Conservation (phyloP, 2,888 invertebrate species). For the Megalurothrips usitatus region DNA sequence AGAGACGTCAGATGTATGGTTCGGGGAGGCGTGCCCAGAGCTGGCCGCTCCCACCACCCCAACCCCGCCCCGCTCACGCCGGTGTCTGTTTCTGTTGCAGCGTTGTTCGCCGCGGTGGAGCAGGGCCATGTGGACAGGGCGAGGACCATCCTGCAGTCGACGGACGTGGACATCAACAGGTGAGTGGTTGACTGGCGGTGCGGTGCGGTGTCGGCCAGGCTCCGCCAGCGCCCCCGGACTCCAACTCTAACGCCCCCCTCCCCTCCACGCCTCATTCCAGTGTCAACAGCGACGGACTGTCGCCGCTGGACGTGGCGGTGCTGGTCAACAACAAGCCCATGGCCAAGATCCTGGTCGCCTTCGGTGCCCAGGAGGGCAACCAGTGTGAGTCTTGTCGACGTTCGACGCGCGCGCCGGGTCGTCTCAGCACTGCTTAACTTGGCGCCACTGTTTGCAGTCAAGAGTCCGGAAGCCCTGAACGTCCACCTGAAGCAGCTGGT, state of each 20-base stretch:
- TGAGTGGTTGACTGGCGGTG: too few species aligned
- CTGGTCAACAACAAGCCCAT: conserved; percentile 83
- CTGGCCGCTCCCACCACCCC: too few species aligned
- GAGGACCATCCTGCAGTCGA: conserved; percentile 83
- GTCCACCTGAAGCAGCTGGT: conserved; percentile 70
- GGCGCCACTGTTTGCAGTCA: conserved; percentile 50
- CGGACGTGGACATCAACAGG: conserved; percentile 93
- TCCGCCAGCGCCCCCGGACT: too few species aligned
- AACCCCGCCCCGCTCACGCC: neutral
- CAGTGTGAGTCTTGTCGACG: conserved; percentile 62
- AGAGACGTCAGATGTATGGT: too few species aligned
- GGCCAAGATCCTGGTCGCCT: conserved; percentile 83
- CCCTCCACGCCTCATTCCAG: conserved; percentile 51
- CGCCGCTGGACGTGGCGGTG: conserved; percentile 88
- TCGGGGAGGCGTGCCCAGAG: too few species aligned
- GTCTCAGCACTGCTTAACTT: neutral
- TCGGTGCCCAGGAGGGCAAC: conserved; percentile 78
- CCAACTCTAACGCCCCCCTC: conserved; percentile 31
- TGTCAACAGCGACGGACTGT: conserved; percentile 81
- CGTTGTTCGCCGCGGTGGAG: conserved; percentile 91
- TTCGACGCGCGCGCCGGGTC: too few species aligned
- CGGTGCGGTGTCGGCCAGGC: too few species aligned
- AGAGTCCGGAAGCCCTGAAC: conserved; percentile 67
- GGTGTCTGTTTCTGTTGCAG: conserved; percentile 55
- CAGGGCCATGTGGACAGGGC: conserved; percentile 92